These are phyloP conservation scores for Zapus hudsonius DNA, from an alignment of 2,113 vertebrate species.

Conservation along the genomic window DNA sequence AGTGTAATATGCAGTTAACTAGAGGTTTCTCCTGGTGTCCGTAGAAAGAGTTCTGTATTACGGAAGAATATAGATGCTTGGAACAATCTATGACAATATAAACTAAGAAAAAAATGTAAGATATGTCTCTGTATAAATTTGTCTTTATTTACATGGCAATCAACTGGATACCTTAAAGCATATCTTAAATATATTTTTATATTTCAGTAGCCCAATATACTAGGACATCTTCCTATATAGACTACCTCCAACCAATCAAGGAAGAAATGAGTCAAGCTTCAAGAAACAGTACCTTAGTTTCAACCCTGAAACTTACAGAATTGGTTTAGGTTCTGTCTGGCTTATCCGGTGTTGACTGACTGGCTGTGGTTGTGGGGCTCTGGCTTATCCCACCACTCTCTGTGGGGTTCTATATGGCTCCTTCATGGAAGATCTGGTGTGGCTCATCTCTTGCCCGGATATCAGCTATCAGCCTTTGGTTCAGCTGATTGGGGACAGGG, in stretches of 20 bases:
- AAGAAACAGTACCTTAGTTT: background rate
- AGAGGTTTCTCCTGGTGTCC: background rate
- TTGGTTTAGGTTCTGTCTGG: too few species aligned
- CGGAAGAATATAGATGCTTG: slow-evolving; percentile 7
- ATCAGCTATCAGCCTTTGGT: too few species aligned
- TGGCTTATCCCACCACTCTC: too few species aligned
- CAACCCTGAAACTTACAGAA: background rate
- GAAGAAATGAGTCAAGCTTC: background rate
- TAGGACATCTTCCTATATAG: background rate
- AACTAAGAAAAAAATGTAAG: slow-evolving; percentile 48
- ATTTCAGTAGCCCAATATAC: background rate
- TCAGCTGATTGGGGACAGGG: too few species aligned
- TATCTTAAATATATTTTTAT: background rate
- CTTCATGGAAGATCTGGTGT: too few species aligned
- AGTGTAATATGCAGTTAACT: background rate
- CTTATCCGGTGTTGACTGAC: too few species aligned
- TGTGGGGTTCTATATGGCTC: too few species aligned
- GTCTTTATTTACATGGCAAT: background rate
- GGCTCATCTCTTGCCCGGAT: too few species aligned
- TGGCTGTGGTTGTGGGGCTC: too few species aligned
- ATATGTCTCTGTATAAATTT: background rate
- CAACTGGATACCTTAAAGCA: background rate
- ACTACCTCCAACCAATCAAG: background rate
- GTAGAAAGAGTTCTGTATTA: background rate
- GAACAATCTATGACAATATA: background rate